Evolutionary conservation across 2,113 vertebrate genomes (phyloP).

Genomic region (Rallus limicola): DNA sequence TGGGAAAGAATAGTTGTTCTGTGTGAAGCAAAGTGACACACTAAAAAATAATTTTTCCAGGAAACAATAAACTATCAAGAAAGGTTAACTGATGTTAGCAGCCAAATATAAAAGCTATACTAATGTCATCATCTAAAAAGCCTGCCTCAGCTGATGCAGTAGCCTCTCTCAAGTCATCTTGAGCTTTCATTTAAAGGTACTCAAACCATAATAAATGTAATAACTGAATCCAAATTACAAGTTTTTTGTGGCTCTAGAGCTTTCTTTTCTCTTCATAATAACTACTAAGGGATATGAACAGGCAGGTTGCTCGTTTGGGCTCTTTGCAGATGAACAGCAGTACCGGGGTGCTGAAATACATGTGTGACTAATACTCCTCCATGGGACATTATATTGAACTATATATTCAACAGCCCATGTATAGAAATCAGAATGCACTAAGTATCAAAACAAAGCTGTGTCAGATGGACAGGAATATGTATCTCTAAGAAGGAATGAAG

Average conservation of each 20-base stretch:
- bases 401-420: neutral
- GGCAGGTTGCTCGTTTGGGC: neutral
- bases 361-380: neutral
- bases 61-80: neutral
- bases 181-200: neutral
- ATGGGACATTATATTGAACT: neutral
- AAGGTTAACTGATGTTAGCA: neutral
- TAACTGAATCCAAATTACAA: neutral
- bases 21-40: neutral
- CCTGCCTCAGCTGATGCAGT: neutral
- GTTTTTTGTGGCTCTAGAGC: neutral
- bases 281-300: rapidly evolving
- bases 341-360: no score
- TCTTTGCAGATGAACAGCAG: neutral
- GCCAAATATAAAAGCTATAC: neutral
- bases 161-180: neutral
- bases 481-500: neutral
- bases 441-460: neutral
- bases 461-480: neutral
- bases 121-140: neutral
- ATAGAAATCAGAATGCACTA: neutral
- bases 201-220: neutral
- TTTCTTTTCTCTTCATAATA: neutral
- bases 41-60: neutral
- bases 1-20: neutral